Evolutionary conservation across 2,113 vertebrate species (phyloP).

Genomic region (Xenus cinereus): DNA sequence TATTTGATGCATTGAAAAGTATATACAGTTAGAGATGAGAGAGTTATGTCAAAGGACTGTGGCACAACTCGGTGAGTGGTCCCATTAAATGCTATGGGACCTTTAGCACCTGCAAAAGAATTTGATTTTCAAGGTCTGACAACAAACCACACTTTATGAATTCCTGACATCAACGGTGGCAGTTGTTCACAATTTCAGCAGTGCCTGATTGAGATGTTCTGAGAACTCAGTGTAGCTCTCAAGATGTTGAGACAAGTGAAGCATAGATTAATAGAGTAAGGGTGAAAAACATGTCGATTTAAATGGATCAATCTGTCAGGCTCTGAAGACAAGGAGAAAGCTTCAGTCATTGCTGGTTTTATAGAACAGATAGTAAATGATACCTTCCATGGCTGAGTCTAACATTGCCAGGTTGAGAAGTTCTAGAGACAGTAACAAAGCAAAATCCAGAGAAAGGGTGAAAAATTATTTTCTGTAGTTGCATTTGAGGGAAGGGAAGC

Average conservation of each 20-base stretch:
- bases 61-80: background rate
- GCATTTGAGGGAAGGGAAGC: background rate
- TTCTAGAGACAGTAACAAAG: background rate
- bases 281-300: background rate
- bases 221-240: background rate
- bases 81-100: background rate
- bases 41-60: background rate
- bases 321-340: background rate
- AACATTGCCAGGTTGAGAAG: background rate
- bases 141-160: background rate
- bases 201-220: background rate
- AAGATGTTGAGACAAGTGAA: background rate
- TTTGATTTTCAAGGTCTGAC: conserved; percentile 25
- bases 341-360: background rate
- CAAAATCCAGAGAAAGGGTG: background rate
- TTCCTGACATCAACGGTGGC: background rate
- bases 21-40: background rate
- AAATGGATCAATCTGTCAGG: conserved; percentile 31
- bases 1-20: background rate
- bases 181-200: background rate
- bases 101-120: background rate
- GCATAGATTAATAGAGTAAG: conserved; percentile 22
- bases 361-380: background rate
- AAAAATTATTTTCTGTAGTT: background rate
- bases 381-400: background rate